Evolutionary conservation across 2,888 invertebrate genomes (phyloP).

Genomic region (Drosophila meridiana): DNA sequence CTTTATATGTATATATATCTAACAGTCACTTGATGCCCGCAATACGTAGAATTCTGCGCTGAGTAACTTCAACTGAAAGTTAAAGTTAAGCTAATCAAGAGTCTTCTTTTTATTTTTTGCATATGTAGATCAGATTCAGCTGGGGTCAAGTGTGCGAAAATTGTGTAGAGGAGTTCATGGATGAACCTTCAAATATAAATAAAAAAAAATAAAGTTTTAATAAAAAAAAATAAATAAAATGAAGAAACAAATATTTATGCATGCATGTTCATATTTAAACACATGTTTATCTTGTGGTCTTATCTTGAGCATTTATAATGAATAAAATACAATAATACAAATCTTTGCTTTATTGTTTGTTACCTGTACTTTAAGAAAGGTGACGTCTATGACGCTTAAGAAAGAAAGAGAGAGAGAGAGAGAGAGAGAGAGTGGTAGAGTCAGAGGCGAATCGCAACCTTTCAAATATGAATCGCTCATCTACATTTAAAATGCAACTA

Average conservation of each 20-base stretch:
- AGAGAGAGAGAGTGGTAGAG: background rate
- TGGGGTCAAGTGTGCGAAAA: constrained; percentile 13
- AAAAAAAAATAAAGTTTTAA: background rate
- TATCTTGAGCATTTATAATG: constrained; percentile 4
- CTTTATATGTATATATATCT: constrained; percentile 5
- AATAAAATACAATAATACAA: background rate
- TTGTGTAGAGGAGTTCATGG: constrained; percentile 8
- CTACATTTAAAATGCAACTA: too few species aligned
- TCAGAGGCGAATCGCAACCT: too few species aligned
- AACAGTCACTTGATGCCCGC: constrained; percentile 67
- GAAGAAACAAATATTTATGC: background rate
- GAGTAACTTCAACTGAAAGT: constrained; percentile 18
- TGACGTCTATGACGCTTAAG: too few species aligned
- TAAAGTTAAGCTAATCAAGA: constrained; percentile 30
- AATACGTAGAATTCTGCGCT: constrained; percentile 60
- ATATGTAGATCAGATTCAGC: constrained; percentile 14
- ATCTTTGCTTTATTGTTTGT: background rate
- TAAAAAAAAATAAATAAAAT: background rate
- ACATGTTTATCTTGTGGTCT: background rate
- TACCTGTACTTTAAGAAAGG: background rate
- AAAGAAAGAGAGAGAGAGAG: background rate
- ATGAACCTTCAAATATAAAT: background rate
- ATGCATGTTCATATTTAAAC: background rate
- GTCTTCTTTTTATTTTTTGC: background rate
- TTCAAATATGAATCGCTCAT: too few species aligned